Evolutionary conservation across 2,888 invertebrate species (phyloP), one percentile per base, ranked within the genome.

Genomic region (Agrochola litura): DNA sequence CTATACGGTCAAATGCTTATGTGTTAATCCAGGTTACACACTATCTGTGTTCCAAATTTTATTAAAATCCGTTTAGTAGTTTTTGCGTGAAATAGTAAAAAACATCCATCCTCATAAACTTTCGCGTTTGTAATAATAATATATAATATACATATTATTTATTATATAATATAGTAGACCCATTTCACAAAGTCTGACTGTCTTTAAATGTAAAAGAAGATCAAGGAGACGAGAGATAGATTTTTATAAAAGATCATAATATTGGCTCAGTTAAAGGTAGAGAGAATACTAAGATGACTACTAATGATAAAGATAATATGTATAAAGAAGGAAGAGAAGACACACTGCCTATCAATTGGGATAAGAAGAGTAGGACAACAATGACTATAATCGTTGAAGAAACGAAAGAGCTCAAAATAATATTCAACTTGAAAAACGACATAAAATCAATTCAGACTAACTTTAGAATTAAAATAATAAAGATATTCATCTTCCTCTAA

Each of bases 401-500:
- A 19, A 66, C 10, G 16, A 74, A 25, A 5, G 2, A 16, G 6
- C 10, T 37, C 19, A 0, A 46, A 74, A 52, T 14, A 52, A 60
- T 22, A 14, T 5, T 3, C 10, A 8, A 22, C 0, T 75, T 2
- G 2, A 49, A 73, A 58, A 49, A 52, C 3, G 0, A 41, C 5
- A 14, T 14, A 0, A 43, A 80, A 73, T 14, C 0, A 58, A 73
- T 25, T 2, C 14, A 22, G 12, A 46, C 37, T 1, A 10, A 14
- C 0, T 1, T 56, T 3, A 14, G 14, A 16, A 64, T 58, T n/a
- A n/a, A 46, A 77, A 2, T 64, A 69, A 69, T 65, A n/a, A 69
- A 69, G 41, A 66, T 22, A 77, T 82, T 6, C 12, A 66, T 69
- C 41, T 66, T 61, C 1, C 0, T 69, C 30, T 3, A 69, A 54